These are phyloP conservation scores for Lepidothrix coronata DNA, from an alignment of 2,113 vertebrate genomes.

Conservation along the genomic window DNA sequence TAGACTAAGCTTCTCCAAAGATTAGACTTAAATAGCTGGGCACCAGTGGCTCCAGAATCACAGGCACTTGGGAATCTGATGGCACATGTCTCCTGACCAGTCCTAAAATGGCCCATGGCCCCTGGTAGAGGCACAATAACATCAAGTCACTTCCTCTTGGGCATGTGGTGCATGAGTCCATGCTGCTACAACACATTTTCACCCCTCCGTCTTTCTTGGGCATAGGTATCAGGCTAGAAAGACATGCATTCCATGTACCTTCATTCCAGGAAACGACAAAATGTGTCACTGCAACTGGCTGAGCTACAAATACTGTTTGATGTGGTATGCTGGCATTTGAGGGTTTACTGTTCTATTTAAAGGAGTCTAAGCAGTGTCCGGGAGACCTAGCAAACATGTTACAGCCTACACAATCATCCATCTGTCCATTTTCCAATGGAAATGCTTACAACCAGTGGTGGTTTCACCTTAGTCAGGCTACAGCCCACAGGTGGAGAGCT, in stretches of 20 bases:
- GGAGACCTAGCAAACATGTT: background rate
- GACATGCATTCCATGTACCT: background rate
- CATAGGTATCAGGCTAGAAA: background rate
- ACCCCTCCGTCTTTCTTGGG: background rate
- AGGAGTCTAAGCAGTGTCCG: background rate
- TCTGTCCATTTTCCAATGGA: background rate
- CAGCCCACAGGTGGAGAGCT: background rate
- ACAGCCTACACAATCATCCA: background rate
- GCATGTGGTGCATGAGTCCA: background rate
- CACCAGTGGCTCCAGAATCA: background rate
- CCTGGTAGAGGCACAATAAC: background rate
- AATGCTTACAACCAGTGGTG: background rate
- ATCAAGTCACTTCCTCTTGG: background rate
- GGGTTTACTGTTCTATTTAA: background rate
- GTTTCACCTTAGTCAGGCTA: background rate
- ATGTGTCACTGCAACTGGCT: background rate
- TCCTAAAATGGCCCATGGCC: rapidly evolving
- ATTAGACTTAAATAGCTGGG: background rate
- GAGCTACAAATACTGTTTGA: background rate
- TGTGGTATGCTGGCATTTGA: background rate
- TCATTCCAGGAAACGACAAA: background rate
- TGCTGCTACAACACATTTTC: background rate
- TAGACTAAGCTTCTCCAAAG: background rate
- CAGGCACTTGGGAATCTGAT: background rate
- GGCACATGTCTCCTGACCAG: background rate